phyloP scores from a whole-genome alignment of 2,113 vertebrate genomes.

The Murina feae region DNA sequence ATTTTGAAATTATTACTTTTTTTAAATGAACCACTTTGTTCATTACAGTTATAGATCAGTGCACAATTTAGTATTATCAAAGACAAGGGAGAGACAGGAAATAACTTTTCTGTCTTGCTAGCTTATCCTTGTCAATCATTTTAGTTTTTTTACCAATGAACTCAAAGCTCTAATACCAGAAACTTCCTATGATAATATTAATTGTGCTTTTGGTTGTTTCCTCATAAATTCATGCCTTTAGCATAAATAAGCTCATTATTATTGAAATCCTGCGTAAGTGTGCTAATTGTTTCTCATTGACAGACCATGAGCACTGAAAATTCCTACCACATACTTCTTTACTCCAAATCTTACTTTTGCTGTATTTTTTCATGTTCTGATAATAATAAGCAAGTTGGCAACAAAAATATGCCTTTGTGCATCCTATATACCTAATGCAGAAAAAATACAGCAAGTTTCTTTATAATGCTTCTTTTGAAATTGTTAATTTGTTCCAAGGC shows the following conservation, averaged over 20 bases:
- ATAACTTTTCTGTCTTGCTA: background rate
- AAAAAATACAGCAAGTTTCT: background rate
- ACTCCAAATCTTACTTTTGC: background rate
- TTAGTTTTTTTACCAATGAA: background rate
- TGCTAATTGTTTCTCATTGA: background rate
- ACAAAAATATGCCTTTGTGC: background rate
- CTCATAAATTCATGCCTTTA: background rate
- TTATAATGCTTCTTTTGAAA: background rate
- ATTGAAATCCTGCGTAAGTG: background rate
- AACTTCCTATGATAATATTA: background rate
- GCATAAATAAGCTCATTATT: background rate
- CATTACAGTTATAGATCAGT: background rate
- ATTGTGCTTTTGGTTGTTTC: background rate
- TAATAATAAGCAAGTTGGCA: background rate
- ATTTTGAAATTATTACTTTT: background rate
- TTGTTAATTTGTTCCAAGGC: background rate
- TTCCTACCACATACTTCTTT: background rate
- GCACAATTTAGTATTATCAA: background rate
- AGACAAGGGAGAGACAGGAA: background rate
- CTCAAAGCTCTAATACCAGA: background rate
- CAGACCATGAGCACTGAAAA: background rate
- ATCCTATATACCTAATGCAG: background rate
- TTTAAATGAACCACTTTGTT: background rate
- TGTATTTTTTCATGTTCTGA: background rate
- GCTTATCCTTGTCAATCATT: background rate